phyloP scores from a whole-genome alignment of 53 echinoderm and acorn worm species.

The Hippasteria phrygiana region DNA sequence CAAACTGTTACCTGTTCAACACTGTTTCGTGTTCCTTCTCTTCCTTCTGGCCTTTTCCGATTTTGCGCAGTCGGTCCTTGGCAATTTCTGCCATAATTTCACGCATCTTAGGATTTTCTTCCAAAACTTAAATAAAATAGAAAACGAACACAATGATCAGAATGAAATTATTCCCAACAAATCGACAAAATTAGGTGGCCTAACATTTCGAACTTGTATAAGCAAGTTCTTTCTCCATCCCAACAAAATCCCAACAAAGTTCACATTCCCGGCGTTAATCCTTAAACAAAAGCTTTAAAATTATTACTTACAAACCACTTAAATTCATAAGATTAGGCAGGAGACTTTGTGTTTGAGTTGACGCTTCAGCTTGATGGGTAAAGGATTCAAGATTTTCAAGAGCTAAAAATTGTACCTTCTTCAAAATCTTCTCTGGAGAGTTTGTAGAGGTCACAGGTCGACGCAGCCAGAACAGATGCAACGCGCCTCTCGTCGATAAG shows the following conservation, averaged over 20 bases:
- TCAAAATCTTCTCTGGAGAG: constrained; percentile 82
- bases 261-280: no score
- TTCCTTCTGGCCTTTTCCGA: background rate
- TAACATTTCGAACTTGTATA: no score
- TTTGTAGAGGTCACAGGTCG: constrained; percentile 86
- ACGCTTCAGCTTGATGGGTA: no score
- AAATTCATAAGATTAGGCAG: no score
- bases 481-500: constrained; percentile 84
- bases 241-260: no score
- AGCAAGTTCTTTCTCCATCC: no score
- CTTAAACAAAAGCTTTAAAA: no score
- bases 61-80: constrained; percentile 63
- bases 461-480: constrained; percentile 80
- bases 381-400: no score
- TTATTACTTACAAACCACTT: no score
- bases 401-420: constrained; percentile 62
- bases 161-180: no score
- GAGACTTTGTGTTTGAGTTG: no score
- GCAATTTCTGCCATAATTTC: constrained; percentile 79
- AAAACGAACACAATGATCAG: background rate
- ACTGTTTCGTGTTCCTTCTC: background rate
- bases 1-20: constrained; percentile 13
- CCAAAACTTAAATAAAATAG: constrained; percentile 69
- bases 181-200: no score
- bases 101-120: constrained; percentile 90